phyloP scores from a whole-genome alignment of 2,888 invertebrate genomes.

The Drosophila paramelanica region DNA sequence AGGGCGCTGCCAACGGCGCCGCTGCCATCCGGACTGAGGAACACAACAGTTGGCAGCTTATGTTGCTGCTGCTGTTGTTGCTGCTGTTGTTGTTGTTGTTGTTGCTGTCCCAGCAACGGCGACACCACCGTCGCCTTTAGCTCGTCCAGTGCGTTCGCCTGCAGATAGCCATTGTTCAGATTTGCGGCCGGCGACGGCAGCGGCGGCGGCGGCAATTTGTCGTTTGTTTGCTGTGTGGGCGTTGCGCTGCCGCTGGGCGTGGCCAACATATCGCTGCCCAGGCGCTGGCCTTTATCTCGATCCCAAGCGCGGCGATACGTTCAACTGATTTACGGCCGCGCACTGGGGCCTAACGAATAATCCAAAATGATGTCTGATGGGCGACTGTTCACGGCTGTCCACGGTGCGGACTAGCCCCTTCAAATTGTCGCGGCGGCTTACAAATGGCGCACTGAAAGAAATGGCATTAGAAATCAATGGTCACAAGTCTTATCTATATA shows the following conservation, averaged over 20 bases:
- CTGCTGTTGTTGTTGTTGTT: slow-evolving; percentile 24
- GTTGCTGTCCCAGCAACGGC: slow-evolving; percentile 67
- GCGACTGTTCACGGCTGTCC: slow-evolving; percentile 18
- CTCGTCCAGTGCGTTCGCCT: slow-evolving; percentile 57
- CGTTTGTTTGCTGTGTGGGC: slow-evolving; percentile 48
- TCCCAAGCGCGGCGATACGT: slow-evolving; percentile 7
- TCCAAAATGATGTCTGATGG: slow-evolving; percentile 25
- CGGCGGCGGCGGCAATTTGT: slow-evolving; percentile 39
- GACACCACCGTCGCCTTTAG: slow-evolving; percentile 67
- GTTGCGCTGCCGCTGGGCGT: slow-evolving; percentile 48
- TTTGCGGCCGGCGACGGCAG: slow-evolving; percentile 51
- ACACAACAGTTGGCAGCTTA: slow-evolving; percentile 84
- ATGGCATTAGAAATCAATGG: not conserved
- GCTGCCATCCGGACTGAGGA: slow-evolving; percentile 71
- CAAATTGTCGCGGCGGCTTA: slow-evolving; percentile 17
- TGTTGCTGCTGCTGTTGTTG: slow-evolving; percentile 25
- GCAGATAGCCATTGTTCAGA: slow-evolving; percentile 84
- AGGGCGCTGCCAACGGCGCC: slow-evolving; percentile 63
- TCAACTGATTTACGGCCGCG: slow-evolving; percentile 32
- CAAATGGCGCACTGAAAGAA: slow-evolving; percentile 41
- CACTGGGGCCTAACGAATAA: slow-evolving; percentile 17
- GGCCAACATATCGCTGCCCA: slow-evolving; percentile 56
- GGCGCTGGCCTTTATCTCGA: slow-evolving; percentile 22
- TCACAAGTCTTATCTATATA: not conserved
- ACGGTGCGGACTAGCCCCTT: slow-evolving; percentile 11